Conservation (phyloP, 2,888 invertebrate species). For the Elegia similella region DNA sequence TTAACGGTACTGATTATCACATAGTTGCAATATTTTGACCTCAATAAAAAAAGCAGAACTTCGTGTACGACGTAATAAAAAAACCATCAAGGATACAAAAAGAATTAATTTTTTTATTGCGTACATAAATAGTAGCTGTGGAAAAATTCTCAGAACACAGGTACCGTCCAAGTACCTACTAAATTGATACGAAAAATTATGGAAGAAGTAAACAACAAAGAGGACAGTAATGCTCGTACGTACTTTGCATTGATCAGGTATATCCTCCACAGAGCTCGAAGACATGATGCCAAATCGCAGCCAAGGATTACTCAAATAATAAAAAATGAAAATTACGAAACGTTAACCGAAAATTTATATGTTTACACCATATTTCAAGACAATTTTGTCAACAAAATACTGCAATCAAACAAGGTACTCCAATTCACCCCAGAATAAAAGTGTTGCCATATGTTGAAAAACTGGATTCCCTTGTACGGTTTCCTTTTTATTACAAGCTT, state of each 20-base stretch:
- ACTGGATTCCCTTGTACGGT: no score
- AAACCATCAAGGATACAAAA: no score
- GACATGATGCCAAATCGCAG: constrained; percentile 48
- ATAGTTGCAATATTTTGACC: no score
- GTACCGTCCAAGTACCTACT: no score
- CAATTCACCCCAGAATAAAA: constrained; percentile 6
- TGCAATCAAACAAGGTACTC: constrained; percentile 32
- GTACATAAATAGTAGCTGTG: no score
- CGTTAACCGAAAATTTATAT: constrained; percentile 19
- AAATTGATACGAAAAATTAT: no score
- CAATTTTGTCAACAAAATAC: constrained; percentile 39
- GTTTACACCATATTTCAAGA: constrained; percentile 45
- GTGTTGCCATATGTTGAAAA: constrained; percentile 2
- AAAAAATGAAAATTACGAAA: constrained; percentile 15
- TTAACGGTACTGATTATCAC: no score
- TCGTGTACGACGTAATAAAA: no score
- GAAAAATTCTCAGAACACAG: background rate
- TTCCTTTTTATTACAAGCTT: no score
- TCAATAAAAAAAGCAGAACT: no score
- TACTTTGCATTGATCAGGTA: constrained; percentile 66
- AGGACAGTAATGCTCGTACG: constrained; percentile 15
- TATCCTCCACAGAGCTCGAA: constrained; percentile 69
- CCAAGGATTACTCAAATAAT: background rate
- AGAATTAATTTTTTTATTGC: no score
- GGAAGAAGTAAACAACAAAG: constrained; percentile 10